Conservation (phyloP, 92 coral and sea anemone genomes). For the Epizoanthus ramosus region DNA sequence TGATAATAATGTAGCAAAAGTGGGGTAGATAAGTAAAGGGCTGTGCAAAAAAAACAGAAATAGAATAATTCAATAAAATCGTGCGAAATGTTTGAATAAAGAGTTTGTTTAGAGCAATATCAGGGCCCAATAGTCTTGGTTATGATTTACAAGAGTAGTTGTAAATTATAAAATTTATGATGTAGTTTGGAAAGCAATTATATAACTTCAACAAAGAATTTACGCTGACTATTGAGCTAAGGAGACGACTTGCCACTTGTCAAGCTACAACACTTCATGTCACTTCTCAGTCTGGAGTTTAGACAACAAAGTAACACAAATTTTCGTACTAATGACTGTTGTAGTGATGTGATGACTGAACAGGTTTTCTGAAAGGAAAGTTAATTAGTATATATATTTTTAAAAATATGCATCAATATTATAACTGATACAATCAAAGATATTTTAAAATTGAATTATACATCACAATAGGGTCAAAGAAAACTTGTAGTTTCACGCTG, state of each 20-base stretch:
- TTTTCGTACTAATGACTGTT: too few relatives aligned
- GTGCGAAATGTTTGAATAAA: neutral
- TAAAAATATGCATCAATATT: conserved; percentile 3
- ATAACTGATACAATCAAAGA: conserved; percentile 21
- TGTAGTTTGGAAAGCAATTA: conserved; percentile 5
- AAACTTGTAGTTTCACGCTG: conserved; percentile 13
- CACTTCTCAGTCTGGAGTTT: neutral
- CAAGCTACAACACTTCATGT: neutral
- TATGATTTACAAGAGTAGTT: conserved; percentile 3
- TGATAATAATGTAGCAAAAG: neutral
- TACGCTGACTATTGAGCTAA: neutral
- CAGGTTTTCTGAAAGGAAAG: neutral
- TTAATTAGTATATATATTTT: conserved; percentile 22
- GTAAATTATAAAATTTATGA: neutral
- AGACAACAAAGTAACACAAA: neutral
- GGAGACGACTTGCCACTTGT: neutral
- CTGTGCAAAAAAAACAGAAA: neutral
- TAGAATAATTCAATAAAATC: neutral
- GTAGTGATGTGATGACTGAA: neutral
- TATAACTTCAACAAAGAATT: neutral
- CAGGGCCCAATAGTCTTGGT: neutral
- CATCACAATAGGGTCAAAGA: conserved; percentile 5
- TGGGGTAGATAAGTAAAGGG: too few relatives aligned
- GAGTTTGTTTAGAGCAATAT: neutral
- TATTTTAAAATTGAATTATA: conserved; percentile 20